Evolutionary conservation across 2,113 vertebrate genomes (phyloP), one percentile per base, ranked within the genome.

Genomic region (Benitochromis conjunctus): DNA sequence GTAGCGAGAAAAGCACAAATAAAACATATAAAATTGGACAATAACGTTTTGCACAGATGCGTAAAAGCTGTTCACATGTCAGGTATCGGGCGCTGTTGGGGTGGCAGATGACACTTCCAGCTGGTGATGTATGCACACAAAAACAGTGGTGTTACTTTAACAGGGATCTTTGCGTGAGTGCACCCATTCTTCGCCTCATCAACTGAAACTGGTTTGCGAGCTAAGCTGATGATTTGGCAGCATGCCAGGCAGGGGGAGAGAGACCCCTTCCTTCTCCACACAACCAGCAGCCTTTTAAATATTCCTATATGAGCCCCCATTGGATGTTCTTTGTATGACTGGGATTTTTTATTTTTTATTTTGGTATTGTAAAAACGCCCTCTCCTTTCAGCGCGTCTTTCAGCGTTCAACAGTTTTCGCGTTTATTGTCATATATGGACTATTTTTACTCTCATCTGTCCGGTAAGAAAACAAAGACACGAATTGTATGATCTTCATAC

Each of bases 81-180:
- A 82, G 84, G 84, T 85, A 79, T 48, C 81, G 41, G 54, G 54
- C n/a, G 46, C 80, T 51, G 54, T 88, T n/a, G 31, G 38, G 85
- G 53, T 36, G 81, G 85, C 81, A 93, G 85, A 85, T 91, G 86
- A 82, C 88, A 79, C 74, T 74, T 88, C 82, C 86, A 83, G 5
- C 79, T 66, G 74, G 26, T 60, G 80, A 54, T 92, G 81, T 89
- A 62, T 89, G 74, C 86, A 88, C 62, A 90, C 86, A 84, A 29
- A 38, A 84, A 94, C 92, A 92, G 82, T 85, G 57, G 81, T 21
- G 85, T 93, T 90, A 91, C 94, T 94, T 92, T 92, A 38, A 87
- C 69, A 6, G 76, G 55, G 79, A 88, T 51, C 80, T 74, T 82
- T 89, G 82, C 88, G 85, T 92, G 93, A 92, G 92, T 90, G 88